A percentile compares a stretch with the other conserved stretches of the same genome.
Conservation (phyloP, 2,888 invertebrate species). For the Pachycephus smyrnensis region DNA sequence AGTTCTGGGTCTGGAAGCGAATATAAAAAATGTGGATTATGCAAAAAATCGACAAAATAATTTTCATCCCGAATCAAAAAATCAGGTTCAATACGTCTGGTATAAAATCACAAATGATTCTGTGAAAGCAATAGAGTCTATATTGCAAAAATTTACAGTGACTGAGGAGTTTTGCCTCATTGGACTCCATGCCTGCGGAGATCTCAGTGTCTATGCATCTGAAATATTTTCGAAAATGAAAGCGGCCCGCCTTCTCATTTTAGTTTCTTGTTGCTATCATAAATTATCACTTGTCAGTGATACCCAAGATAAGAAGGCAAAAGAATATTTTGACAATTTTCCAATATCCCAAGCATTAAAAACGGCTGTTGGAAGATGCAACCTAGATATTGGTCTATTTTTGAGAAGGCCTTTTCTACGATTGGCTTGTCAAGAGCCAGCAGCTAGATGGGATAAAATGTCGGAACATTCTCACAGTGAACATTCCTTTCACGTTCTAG, state of each 20-base stretch:
- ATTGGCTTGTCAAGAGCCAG: conserved; percentile 78
- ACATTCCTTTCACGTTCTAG: conserved; percentile 58
- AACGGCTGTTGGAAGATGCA: conserved; percentile 52
- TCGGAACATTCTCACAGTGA: conserved; percentile 66
- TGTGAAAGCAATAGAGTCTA: conserved; percentile 63
- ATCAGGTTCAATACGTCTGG: conserved; percentile 72
- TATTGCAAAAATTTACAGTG: conserved; percentile 64
- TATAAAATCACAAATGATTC: conserved; percentile 72
- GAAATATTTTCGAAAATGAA: conserved; percentile 74
- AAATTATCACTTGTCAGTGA: conserved; percentile 68
- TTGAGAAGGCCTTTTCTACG: conserved; percentile 77
- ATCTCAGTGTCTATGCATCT: conserved; percentile 77
- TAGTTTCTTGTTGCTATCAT: conserved; percentile 87
- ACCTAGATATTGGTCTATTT: conserved; percentile 64
- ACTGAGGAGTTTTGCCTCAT: conserved; percentile 66
- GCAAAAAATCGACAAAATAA: conserved; percentile 73
- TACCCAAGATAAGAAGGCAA: conserved; percentile 14
- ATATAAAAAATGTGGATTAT: conserved; percentile 69
- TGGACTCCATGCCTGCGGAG: conserved; percentile 84
- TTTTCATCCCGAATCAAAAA: conserved; percentile 69
- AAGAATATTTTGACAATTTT: conserved; percentile 73
- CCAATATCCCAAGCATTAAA: conserved; percentile 73
- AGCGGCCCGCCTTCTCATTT: conserved; percentile 71
- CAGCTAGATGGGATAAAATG: conserved; percentile 69
- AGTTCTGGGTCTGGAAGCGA: conserved; percentile 78